These are phyloP conservation scores for Carassius gibelio DNA, from an alignment of 2,113 vertebrate genomes.

Conservation along the genomic window DNA sequence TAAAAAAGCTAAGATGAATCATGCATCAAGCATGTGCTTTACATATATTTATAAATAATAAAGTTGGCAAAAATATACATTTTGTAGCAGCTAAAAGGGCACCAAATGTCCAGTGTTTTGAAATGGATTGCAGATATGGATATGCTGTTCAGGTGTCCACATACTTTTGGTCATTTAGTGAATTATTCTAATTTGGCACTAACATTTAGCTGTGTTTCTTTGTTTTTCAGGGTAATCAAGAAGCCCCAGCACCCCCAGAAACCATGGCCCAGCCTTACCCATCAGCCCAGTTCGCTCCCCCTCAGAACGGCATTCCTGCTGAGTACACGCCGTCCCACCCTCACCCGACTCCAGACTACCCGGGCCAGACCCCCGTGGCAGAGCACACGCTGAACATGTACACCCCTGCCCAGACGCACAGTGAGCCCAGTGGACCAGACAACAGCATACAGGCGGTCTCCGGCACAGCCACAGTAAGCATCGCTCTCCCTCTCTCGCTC, in stretches of 20 bases:
- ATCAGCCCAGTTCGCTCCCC: constrained; percentile 88
- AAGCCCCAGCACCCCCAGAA: constrained; percentile 90
- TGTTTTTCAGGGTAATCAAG: constrained; percentile 89
- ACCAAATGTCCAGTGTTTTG: not conserved
- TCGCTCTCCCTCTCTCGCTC: not conserved
- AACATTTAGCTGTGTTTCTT: constrained; percentile 2
- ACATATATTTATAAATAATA: not conserved
- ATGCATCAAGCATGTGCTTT: not conserved
- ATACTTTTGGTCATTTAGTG: not conserved
- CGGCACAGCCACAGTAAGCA: constrained; percentile 95
- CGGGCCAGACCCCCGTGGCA: constrained; percentile 84
- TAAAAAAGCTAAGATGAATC: not conserved
- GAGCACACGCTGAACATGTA: constrained; percentile 95
- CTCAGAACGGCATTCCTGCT: constrained; percentile 89
- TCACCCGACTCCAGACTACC: constrained; percentile 89
- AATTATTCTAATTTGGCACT: not conserved
- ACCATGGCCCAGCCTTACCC: constrained; percentile 96
- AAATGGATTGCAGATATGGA: not conserved
- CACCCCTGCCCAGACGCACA: constrained; percentile 88
- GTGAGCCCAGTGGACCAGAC: constrained; percentile 84
- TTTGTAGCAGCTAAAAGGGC: not conserved
- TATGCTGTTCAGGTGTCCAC: not conserved
- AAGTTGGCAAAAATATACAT: not conserved
- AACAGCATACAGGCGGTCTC: constrained; percentile 87
- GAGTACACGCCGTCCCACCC: constrained; percentile 90